A percentile compares a stretch with the other conserved stretches of the same genome.
Conservation (phyloP, 2,888 invertebrate species). For the Tipula vernalis region DNA sequence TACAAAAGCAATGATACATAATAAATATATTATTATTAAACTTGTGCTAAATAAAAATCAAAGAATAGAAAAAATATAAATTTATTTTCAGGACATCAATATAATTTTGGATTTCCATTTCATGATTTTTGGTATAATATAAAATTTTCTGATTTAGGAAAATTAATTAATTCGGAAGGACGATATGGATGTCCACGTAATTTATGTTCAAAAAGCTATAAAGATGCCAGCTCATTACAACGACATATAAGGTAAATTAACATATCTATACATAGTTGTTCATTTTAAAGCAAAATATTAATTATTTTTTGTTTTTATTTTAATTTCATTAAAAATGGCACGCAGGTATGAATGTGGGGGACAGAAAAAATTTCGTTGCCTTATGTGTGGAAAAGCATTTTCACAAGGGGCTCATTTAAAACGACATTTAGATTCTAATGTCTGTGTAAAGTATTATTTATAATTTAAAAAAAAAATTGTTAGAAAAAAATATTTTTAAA, state of each 20-base stretch:
- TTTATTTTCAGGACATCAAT: constrained; percentile 11
- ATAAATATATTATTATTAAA: not conserved
- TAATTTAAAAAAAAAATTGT: constrained; percentile 29
- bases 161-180: constrained; percentile 36
- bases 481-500: constrained; percentile 21
- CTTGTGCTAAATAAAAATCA: not conserved
- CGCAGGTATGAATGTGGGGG: constrained; percentile 56
- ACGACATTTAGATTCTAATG: constrained; percentile 41
- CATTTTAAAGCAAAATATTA: constrained; percentile 9
- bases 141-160: constrained; percentile 36
- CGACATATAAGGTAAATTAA: constrained; percentile 34
- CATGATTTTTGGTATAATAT: constrained; percentile 37
- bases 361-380: constrained; percentile 53
- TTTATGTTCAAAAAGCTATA: constrained; percentile 37
- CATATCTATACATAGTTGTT: constrained; percentile 8
- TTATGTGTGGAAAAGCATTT: constrained; percentile 49
- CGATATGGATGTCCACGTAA: constrained; percentile 36
- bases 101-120: constrained; percentile 18
- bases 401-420: constrained; percentile 55
- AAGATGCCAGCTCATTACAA: constrained; percentile 37
- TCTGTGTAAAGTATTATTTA: constrained; percentile 39
- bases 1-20: not conserved
- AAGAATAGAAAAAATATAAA: not conserved
- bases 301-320: constrained; percentile 12
- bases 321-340: not conserved